Conservation (phyloP, 2,797 vertebrate species). For the Liasis olivaceus region DNA sequence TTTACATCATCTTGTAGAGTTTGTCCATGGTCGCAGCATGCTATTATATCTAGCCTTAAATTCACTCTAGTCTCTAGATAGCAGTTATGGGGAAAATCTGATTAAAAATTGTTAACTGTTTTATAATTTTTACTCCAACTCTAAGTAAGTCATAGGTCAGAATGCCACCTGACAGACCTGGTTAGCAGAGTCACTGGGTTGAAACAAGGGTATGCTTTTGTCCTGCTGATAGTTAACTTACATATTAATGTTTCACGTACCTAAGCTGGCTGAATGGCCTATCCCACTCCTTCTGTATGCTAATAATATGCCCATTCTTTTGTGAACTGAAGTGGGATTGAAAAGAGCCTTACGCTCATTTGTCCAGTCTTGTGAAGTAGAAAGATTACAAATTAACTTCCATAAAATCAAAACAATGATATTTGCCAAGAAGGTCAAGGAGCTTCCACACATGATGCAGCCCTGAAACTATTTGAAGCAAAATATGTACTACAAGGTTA, state of each 20-base stretch:
- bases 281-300: neutral
- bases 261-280: neutral
- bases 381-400: neutral
- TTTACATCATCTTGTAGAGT: neutral
- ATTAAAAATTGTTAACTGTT: neutral
- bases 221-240: neutral
- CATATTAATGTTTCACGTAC: neutral
- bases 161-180: neutral
- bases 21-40: neutral
- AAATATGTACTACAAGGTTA: neutral
- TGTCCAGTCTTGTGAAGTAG: neutral
- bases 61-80: neutral
- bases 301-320: neutral
- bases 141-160: neutral
- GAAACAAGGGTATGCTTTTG: neutral
- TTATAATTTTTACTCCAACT: neutral
- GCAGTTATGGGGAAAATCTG: neutral
- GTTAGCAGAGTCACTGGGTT: neutral
- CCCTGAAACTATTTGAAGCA: neutral
- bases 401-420: neutral
- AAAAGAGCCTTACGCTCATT: neutral
- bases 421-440: neutral
- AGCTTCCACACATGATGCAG: neutral
- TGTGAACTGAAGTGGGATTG: neutral
- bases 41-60: neutral